Base-by-base conservation (phyloP, 2,797 vertebrate genomes). In the Spondyliosoma cantharus region DNA sequence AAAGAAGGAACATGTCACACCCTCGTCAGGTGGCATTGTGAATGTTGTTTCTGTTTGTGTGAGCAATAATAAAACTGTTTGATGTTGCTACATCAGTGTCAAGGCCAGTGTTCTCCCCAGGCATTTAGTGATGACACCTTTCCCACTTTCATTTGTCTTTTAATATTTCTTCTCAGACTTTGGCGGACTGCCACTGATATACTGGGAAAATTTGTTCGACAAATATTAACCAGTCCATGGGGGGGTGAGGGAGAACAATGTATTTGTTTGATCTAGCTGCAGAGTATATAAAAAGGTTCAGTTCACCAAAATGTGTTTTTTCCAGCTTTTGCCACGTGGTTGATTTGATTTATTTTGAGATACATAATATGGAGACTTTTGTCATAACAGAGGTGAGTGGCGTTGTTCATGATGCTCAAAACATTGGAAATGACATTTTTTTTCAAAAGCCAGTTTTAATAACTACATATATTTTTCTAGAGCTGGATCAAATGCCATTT, bases 1-100 rank as follows among this genome's bases (percentile, higher is more conserved):
- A 84, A 90, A 89, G 86, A 86, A 56, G 29, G 78, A 87, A 89
- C 84, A 81, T 81, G 87, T 84, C 83, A 84, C 43, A 82, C 83
- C 78, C 73, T 80, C 71, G 43, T 89, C 88, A 89, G 79, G 78
- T 82, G 81, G 73, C 76, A 78, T 71, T 76, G 78, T 64, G 57
- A 84, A 63, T 74, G 84, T 79, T 90, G 87, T 85, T 88, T 92
- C 79, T 85, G 81, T 86, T 86, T 89, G 80, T 80, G 84, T 78
- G 77, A 89, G 86, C 80, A 71, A 86, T 82, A 89, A 86, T 77
- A 71, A 78, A 88, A 89, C 57, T 52, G 69, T 90, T 88, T 91
- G 76, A 92, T 91, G 90, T 89, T 71, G 84, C 86, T 78, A 73
- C 88, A 89, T 91, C 87, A 87, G 29, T 86, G 88, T 84, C 80